Percentiles rank a stretch among this genome's conserved stretches.
Evolutionary conservation across 2,888 invertebrate genomes (phyloP).

Genomic region (Cryptosula pallasiana): DNA sequence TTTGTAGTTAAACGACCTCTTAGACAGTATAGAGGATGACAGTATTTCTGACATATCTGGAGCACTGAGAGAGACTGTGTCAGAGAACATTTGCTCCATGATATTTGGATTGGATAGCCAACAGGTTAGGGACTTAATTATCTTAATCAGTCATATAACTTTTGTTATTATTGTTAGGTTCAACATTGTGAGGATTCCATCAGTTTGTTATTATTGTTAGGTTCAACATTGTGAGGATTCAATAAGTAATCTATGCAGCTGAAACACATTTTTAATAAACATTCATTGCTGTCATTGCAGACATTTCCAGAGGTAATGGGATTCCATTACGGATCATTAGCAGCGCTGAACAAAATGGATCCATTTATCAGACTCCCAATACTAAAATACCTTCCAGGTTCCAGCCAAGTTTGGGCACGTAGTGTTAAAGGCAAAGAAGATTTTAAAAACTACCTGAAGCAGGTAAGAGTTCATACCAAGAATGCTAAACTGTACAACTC

Average conservation of each 20-base stretch:
- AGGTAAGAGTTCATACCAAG: slow-evolving; percentile 5
- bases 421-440: neutral
- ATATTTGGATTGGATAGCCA: slow-evolving; percentile 7
- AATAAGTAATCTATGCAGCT: no score
- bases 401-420: neutral
- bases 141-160: no score
- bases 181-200: no score
- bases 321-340: neutral
- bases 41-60: neutral
- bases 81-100: neutral
- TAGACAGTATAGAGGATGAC: neutral
- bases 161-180: no score
- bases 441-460: neutral
- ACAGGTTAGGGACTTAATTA: no score
- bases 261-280: no score
- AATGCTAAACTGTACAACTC: no score
- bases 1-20: neutral
- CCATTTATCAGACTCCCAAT: neutral
- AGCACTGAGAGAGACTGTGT: neutral
- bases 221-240: no score
- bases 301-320: neutral
- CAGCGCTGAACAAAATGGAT: neutral
- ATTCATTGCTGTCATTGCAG: neutral
- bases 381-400: slow-evolving; percentile 4
- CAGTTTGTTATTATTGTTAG: no score